phyloP scores from a whole-genome alignment of 1,140 invertebrate genomes.

The Maniola jurtina region DNA sequence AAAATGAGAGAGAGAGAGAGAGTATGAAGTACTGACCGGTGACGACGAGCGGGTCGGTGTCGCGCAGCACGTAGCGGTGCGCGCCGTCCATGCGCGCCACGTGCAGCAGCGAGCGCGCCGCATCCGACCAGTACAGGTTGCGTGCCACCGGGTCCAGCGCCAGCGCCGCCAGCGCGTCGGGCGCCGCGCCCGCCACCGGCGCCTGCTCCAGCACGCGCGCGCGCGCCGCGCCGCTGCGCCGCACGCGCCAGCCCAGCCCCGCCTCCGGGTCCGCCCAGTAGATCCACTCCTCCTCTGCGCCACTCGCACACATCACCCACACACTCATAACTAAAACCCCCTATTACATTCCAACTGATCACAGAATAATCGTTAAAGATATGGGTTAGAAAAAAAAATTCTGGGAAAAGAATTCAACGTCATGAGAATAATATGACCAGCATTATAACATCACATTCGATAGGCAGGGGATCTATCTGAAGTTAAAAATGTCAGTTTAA shows the following conservation, averaged over 20 bases:
- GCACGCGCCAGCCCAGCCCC: constrained; percentile 86
- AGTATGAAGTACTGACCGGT: constrained; percentile 42
- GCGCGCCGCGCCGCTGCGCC: constrained; percentile 86
- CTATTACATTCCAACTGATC: no score
- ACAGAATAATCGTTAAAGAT: no score
- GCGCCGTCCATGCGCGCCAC: constrained; percentile 90
- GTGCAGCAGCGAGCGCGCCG: constrained; percentile 90
- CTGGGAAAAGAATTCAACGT: no score
- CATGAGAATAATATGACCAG: no score
- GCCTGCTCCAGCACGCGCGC: constrained; percentile 78
- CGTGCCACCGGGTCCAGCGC: constrained; percentile 92
- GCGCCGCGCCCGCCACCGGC: constrained; percentile 77
- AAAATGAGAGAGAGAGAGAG: no score
- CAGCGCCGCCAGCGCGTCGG: constrained; percentile 85
- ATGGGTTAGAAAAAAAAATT: no score
- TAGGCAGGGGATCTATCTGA: no score
- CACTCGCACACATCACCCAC: no score
- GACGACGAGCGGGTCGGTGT: constrained; percentile 74
- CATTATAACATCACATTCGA: no score
- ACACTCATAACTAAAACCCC: no score
- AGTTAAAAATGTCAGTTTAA: no score
- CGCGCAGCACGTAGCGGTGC: constrained; percentile 87
- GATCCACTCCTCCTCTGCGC: constrained; percentile 81
- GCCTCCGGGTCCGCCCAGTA: constrained; percentile 88
- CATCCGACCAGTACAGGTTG: constrained; percentile 96